Percentiles rank a stretch among this genome's conserved stretches.
Evolutionary conservation across 2,113 vertebrate species (phyloP).

Genomic region (Sialia sialis): DNA sequence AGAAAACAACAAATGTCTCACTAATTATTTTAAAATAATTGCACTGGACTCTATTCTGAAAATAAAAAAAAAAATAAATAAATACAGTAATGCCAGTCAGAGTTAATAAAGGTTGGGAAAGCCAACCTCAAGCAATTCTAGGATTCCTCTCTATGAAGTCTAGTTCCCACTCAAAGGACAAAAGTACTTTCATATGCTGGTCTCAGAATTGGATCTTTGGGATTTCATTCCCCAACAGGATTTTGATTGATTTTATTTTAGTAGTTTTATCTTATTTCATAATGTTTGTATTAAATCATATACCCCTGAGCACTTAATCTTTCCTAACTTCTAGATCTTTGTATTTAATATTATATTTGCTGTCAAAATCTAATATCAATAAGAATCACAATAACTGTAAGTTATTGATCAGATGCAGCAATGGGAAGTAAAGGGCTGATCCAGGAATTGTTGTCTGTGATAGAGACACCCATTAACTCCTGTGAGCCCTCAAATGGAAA

Average conservation of each 20-base stretch:
- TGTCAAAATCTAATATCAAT: conserved; percentile 11
- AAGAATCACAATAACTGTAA: not conserved
- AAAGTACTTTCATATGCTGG: not conserved
- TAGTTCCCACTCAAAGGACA: not conserved
- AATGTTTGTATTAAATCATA: conserved; percentile 23
- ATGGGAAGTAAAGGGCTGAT: not conserved
- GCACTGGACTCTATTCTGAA: not conserved
- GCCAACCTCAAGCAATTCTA: not conserved
- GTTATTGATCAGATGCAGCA: conserved; percentile 9
- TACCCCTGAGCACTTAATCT: conserved; percentile 13
- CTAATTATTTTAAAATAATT: not conserved
- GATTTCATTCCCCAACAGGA: not conserved
- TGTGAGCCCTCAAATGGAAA: not conserved
- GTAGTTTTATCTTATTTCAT: conserved; percentile 40
- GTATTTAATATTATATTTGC: not conserved
- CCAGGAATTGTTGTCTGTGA: not conserved
- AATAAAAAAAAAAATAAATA: not conserved
- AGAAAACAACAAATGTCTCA: not conserved
- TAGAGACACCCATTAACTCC: not conserved
- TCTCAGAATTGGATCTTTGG: not conserved
- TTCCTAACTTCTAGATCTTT: not conserved
- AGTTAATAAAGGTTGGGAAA: fast-evolving
- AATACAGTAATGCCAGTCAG: not conserved
- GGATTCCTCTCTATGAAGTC: not conserved
- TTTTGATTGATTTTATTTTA: conserved; percentile 52